Percentiles rank a stretch among this genome's conserved stretches.
phyloP scores from a whole-genome alignment of 1,140 invertebrate genomes.

The Rhynchophorus ferrugineus region DNA sequence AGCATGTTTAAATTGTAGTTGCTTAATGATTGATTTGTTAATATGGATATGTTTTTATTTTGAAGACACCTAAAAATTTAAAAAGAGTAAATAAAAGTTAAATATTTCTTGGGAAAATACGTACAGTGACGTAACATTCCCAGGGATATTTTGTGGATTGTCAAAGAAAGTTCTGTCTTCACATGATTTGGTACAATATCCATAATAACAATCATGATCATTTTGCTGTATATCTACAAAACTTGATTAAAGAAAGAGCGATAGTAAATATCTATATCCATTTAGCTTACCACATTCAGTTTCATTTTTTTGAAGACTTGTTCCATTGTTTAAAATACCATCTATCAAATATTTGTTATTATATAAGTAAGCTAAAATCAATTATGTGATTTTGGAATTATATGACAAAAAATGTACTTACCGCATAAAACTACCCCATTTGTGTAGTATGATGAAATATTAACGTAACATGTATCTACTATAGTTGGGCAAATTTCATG shows the following conservation, averaged over 20 bases:
- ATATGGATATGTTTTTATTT: slow-evolving; percentile 11
- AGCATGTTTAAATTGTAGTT: slow-evolving; percentile 11
- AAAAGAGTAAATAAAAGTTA: background rate
- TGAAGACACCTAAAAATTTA: slow-evolving; percentile 4
- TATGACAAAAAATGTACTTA: no score
- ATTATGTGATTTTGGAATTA: slow-evolving; percentile 5
- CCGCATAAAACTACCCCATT: slow-evolving; percentile 3
- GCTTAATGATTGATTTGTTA: background rate
- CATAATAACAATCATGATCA: slow-evolving; percentile 5
- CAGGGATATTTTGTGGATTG: slow-evolving; percentile 11
- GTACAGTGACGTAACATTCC: slow-evolving; percentile 11
- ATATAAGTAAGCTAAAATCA: slow-evolving; percentile 13
- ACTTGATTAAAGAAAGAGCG: background rate
- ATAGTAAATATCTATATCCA: background rate
- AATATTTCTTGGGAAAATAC: background rate
- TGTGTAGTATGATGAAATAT: no score
- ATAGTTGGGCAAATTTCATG: background rate
- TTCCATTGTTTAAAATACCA: background rate
- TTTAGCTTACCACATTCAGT: background rate
- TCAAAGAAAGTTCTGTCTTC: slow-evolving; percentile 11
- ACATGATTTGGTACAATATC: slow-evolving; percentile 10
- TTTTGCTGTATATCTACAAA: slow-evolving; percentile 9
- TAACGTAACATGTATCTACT: background rate
- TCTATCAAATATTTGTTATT: slow-evolving; percentile 8
- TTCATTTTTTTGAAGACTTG: background rate